These are phyloP conservation scores for Noctua fimbriata DNA, from an alignment of 2,888 invertebrate species.

Conservation along the genomic window DNA sequence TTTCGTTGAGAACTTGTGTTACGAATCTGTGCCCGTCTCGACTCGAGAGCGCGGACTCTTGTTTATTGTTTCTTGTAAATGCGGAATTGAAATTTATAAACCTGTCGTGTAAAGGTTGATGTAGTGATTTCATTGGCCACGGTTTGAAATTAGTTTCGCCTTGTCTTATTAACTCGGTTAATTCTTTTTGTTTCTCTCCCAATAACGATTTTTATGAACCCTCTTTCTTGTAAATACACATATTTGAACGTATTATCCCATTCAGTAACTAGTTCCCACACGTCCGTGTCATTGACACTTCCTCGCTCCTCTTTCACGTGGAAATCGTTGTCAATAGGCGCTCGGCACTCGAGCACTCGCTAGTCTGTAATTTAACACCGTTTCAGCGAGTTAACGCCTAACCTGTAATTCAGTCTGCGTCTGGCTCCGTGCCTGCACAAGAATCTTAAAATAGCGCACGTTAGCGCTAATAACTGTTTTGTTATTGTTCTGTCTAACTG, in stretches of 20 bases:
- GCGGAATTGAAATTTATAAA: slow-evolving; percentile 52
- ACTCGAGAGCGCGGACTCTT: slow-evolving; percentile 9
- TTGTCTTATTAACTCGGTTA: slow-evolving; percentile 1
- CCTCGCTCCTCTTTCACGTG: slow-evolving; percentile 40
- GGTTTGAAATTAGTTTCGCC: slow-evolving; percentile 20
- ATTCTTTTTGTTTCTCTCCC: not conserved
- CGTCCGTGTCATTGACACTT: slow-evolving; percentile 40
- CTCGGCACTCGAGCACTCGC: slow-evolving; percentile 32
- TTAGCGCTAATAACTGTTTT: slow-evolving; percentile 50
- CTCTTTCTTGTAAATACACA: too few relatives aligned
- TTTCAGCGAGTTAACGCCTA: slow-evolving; percentile 59
- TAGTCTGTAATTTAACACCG: slow-evolving; percentile 63
- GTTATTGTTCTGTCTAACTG: slow-evolving; percentile 49
- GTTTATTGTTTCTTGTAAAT: slow-evolving; percentile 61
- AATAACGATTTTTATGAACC: not conserved
- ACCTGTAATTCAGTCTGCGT: slow-evolving; percentile 66
- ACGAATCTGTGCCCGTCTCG: slow-evolving; percentile 43
- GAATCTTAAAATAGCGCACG: slow-evolving; percentile 60
- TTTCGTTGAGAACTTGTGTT: slow-evolving; percentile 56
- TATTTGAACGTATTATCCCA: not conserved
- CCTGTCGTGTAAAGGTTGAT: slow-evolving; percentile 19
- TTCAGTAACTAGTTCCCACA: not conserved
- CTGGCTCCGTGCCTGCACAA: slow-evolving; percentile 45
- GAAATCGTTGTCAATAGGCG: slow-evolving; percentile 52
- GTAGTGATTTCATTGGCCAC: not conserved